These are phyloP conservation scores for Psix sp. DNA, from an alignment of 1,140 invertebrate species.

Conservation along the genomic window DNA sequence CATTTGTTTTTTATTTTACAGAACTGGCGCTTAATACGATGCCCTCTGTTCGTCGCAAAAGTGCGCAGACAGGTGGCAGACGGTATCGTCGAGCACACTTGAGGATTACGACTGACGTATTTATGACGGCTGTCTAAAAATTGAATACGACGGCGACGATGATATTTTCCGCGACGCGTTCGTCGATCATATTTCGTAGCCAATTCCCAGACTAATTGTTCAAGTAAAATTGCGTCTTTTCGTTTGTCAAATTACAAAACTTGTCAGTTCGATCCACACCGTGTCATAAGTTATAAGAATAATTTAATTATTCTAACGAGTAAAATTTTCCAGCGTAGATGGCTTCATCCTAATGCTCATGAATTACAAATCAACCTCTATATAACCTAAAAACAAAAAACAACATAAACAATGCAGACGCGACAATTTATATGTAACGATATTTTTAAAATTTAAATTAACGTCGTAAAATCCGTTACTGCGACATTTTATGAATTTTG, in stretches of 20 bases:
- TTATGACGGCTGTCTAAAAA: constrained; percentile 52
- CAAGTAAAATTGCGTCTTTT: constrained; percentile 52
- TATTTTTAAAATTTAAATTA: no score
- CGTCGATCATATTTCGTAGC: constrained; percentile 41
- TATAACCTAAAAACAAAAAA: no score
- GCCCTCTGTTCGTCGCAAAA: constrained; percentile 4
- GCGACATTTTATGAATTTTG: no score
- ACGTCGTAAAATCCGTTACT: no score
- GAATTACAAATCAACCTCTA: no score
- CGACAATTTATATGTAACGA: no score
- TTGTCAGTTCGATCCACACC: constrained; percentile 32
- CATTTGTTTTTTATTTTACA: background rate
- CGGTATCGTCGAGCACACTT: constrained; percentile 40
- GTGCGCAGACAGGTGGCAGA: constrained; percentile 51
- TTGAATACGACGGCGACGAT: constrained; percentile 39
- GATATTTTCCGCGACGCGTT: constrained; percentile 33
- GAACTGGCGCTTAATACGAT: background rate
- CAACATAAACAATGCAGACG: no score
- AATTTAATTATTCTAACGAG: constrained; percentile 35
- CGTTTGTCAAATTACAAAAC: constrained; percentile 46
- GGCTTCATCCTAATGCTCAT: background rate
- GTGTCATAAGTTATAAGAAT: constrained; percentile 19
- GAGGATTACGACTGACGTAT: constrained; percentile 52
- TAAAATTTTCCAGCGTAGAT: constrained; percentile 12
- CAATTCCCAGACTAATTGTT: constrained; percentile 45